Conservation (phyloP, 2,888 invertebrate genomes). For the Nyleta sp. region DNA sequence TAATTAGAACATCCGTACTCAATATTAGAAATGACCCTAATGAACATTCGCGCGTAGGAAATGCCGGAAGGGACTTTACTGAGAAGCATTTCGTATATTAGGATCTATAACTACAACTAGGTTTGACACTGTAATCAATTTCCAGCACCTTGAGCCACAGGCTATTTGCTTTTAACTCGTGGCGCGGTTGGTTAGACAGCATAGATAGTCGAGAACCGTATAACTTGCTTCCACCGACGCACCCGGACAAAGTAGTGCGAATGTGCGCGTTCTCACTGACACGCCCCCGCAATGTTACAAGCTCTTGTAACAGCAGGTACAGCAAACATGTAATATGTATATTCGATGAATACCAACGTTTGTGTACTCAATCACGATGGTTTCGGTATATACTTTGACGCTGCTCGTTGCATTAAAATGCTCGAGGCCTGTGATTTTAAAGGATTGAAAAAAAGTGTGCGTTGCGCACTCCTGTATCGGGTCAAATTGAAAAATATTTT, state of each 20-base stretch:
- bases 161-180: constrained; percentile 75
- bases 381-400: constrained; percentile 64
- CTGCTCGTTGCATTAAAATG: constrained; percentile 63
- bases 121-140: constrained; percentile 76
- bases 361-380: constrained; percentile 65
- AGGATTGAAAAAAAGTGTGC: constrained; percentile 49
- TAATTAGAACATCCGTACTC: constrained; percentile 45
- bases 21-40: constrained; percentile 56
- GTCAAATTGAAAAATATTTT: constrained; percentile 64
- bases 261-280: constrained; percentile 37
- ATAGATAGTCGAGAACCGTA: constrained; percentile 62
- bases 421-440: constrained; percentile 64
- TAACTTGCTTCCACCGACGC: constrained; percentile 53
- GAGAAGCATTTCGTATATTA: constrained; percentile 70
- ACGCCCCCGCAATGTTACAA: constrained; percentile 37
- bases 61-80: constrained; percentile 43
- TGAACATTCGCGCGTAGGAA: constrained; percentile 50
- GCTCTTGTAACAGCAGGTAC: constrained; percentile 60
- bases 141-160: constrained; percentile 70
- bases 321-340: constrained; percentile 66
- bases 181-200: constrained; percentile 63
- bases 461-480: constrained; percentile 28
- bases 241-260: constrained; percentile 23
- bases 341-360: constrained; percentile 65
- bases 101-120: constrained; percentile 71